Percentiles rank a stretch among this genome's conserved stretches.
These are phyloP conservation scores for Minunthozetes semirufus DNA, from an alignment of 2,888 invertebrate species.

Conservation along the genomic window DNA sequence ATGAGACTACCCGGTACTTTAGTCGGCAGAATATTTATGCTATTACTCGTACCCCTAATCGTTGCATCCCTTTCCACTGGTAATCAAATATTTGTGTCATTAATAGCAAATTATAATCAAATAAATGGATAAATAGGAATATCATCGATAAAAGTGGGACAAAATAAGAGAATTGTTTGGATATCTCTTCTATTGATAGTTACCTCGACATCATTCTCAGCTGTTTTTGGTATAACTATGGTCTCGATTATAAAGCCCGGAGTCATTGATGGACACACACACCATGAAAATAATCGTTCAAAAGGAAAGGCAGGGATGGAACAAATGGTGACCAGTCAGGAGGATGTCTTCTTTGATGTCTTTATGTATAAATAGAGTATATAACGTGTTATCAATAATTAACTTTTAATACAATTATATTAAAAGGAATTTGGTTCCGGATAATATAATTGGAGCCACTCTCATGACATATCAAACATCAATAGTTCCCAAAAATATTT, in stretches of 20 bases:
- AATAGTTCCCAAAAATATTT: neutral
- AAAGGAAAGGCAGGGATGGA: neutral
- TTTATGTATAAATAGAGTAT: neutral
- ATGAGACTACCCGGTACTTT: neutral
- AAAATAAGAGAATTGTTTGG: neutral
- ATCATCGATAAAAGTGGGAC: neutral
- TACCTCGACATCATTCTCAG: neutral
- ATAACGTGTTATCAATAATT: neutral
- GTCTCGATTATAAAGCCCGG: conserved; percentile 18
- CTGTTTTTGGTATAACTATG: neutral
- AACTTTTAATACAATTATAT: neutral
- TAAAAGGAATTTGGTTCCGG: conserved; percentile 31
- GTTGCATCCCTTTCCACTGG: neutral
- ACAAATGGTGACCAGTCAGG: neutral
- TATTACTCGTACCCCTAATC: neutral
- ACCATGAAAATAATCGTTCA: neutral
- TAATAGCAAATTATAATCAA: too few species aligned
- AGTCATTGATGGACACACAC: neutral
- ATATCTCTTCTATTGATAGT: conserved; percentile 5
- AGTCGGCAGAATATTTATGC: neutral
- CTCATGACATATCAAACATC: conserved; percentile 8
- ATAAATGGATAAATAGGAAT: neutral
- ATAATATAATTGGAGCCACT: conserved; percentile 24
- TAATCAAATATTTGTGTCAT: neutral
- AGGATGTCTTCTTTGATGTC: neutral